These are phyloP conservation scores for Chirona hameri DNA, from an alignment of 2,888 invertebrate genomes.

Conservation along the genomic window DNA sequence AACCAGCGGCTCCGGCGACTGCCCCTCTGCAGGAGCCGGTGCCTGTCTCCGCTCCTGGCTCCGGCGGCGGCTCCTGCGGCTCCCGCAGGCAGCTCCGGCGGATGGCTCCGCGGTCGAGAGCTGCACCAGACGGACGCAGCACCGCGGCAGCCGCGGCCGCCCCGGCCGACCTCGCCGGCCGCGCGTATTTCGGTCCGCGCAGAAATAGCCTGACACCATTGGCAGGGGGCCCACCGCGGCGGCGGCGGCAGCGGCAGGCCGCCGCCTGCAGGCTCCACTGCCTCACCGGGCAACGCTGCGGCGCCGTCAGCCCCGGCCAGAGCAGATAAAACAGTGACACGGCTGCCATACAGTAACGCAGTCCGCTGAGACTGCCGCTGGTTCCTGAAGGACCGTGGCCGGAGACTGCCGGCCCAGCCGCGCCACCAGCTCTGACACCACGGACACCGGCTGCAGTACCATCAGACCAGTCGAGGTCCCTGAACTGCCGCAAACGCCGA, in stretches of 20 bases:
- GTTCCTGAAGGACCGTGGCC: background rate
- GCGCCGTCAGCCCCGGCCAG: background rate
- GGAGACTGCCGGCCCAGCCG: background rate
- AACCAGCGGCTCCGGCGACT: background rate
- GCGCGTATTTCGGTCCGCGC: slow-evolving; percentile 4
- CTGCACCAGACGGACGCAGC: background rate
- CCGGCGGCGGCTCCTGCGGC: background rate
- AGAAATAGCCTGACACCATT: slow-evolving; percentile 25
- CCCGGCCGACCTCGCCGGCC: background rate
- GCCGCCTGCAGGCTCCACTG: too few relatives aligned
- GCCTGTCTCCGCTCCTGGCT: background rate
- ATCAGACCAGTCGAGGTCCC: too few relatives aligned
- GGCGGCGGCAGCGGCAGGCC: background rate
- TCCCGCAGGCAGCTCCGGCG: background rate
- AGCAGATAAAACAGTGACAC: too few relatives aligned
- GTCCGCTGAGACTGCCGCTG: too few relatives aligned
- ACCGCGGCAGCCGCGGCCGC: background rate
- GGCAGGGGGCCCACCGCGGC: slow-evolving; percentile 9
- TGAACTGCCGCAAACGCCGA: too few relatives aligned
- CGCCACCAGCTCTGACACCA: background rate
- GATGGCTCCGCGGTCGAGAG: background rate
- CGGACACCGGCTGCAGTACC: background rate
- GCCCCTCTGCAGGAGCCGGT: background rate
- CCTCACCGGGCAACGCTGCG: background rate
- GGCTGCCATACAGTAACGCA: too few relatives aligned